These are phyloP conservation scores for Saguinus midas DNA, from an alignment of 2,113 vertebrate genomes.

Conservation along the genomic window DNA sequence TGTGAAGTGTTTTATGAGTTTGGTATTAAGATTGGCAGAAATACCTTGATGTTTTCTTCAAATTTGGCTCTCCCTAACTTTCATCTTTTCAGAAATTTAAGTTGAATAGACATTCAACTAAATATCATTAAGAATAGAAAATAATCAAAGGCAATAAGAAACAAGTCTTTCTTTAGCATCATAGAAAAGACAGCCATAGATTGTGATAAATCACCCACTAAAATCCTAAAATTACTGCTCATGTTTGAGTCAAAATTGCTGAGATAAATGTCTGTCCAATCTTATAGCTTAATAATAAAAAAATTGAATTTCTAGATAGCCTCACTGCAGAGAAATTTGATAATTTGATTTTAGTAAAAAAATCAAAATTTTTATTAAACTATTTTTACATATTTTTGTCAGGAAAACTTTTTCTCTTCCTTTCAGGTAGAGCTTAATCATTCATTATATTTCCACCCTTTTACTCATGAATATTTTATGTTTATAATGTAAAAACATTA, in stretches of 20 bases:
- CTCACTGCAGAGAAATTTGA: neutral
- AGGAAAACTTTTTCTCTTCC: neutral
- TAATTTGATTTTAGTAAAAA: neutral
- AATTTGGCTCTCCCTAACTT: neutral
- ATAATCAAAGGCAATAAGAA: neutral
- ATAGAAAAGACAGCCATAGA: neutral
- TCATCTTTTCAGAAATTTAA: neutral
- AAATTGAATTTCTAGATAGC: neutral
- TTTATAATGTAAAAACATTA: neutral
- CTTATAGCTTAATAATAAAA: constrained; percentile 3
- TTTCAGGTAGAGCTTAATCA: constrained; percentile 26
- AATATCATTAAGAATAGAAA: neutral
- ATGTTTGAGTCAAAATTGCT: neutral
- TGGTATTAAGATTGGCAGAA: neutral
- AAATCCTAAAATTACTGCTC: neutral
- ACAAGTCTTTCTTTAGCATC: neutral
- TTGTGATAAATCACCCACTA: neutral
- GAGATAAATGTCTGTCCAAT: neutral
- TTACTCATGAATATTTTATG: constrained; percentile 27
- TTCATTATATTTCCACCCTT: constrained; percentile 29
- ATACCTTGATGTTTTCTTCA: neutral
- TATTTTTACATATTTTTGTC: neutral
- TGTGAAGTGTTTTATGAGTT: neutral
- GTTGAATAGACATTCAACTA: neutral
- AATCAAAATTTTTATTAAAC: neutral